phyloP scores from a whole-genome alignment of 2,113 vertebrate genomes.

The Otis tarda region DNA sequence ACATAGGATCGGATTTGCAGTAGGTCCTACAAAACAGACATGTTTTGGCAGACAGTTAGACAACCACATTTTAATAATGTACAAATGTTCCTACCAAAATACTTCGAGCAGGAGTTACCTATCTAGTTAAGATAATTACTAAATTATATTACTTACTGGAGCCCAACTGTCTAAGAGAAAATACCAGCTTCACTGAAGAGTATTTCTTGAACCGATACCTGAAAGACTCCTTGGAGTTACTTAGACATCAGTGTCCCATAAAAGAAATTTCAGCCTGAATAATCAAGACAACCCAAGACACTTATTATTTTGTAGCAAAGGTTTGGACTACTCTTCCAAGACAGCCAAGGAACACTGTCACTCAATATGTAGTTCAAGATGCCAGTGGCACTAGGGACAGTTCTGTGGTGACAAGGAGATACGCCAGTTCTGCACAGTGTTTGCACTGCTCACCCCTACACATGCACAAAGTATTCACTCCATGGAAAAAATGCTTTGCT shows the following conservation, averaged over 20 bases:
- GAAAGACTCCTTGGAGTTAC: neutral
- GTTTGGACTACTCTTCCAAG: neutral
- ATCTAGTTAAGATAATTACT: neutral
- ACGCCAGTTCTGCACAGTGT: neutral
- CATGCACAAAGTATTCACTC: neutral
- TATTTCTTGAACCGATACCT: neutral
- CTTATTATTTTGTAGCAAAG: neutral
- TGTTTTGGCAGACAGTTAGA: neutral
- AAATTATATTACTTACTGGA: neutral
- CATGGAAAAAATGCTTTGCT: neutral
- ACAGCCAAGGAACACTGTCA: neutral
- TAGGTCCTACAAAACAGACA: slow-evolving; percentile 80
- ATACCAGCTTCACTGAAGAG: neutral
- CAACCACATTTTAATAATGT: neutral
- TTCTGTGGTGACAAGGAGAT: neutral
- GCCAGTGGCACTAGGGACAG: neutral
- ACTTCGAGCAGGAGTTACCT: neutral
- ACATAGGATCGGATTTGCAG: slow-evolving; percentile 91
- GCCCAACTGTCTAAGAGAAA: neutral
- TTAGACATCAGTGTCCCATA: neutral
- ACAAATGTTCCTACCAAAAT: neutral
- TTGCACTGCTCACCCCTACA: neutral
- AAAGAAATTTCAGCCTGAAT: neutral
- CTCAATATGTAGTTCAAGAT: neutral
- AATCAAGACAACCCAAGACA: neutral